Evolutionary conservation across 2,888 invertebrate genomes (phyloP), one percentile per base, ranked within the genome.

Genomic region (Andrena fulva): DNA sequence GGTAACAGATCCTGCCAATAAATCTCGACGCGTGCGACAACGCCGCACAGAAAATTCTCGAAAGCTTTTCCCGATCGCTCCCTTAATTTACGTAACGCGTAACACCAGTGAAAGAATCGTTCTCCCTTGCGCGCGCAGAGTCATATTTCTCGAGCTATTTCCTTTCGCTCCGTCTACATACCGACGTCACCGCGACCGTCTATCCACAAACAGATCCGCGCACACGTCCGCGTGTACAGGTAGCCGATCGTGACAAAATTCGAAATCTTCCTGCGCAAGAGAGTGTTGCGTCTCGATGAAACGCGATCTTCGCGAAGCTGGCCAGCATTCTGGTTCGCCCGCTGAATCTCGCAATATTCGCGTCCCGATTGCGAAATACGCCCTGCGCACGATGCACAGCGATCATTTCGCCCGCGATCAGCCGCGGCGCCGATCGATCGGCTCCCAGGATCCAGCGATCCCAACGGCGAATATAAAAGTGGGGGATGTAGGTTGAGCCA

Each of bases 111-210:
- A 77, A 59, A 33, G n/a, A 62, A 80, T 62, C 27, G 42, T 60
- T 79, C 64, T 31, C 6, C 3, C n/a, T 2, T 24, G 50, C 3
- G 16, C 10, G 33, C 52, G 20, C 10, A 66, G 79, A 80, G 71
- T 80, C 79, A 71, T 77, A 62, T 80, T 80, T 80, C 77, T 66
- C 48, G 20, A 62, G 67, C 77, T 77, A 77, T 77, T 77, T 71
- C 71, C 71, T 80, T 80, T 77, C 77, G 77, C 64, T 69, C 20
- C 42, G 75, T 42, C n/a, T 50, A 6, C 35, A n/a, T 29, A 10
- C 27, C 52, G 35, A 35, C 52, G 42, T 75, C 27, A 68, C 63
- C 63, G 8, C 66, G 42, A 20, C 16, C 27, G 33, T 24, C 64
- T 52, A 31, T 76, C 31, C 62, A 6, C 64, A 33, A 7, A 24